A percentile compares a stretch with the other conserved stretches of the same genome.
These are phyloP conservation scores for Megalops cyprinoides DNA, from an alignment of 2,797 vertebrate species.

Conservation along the genomic window DNA sequence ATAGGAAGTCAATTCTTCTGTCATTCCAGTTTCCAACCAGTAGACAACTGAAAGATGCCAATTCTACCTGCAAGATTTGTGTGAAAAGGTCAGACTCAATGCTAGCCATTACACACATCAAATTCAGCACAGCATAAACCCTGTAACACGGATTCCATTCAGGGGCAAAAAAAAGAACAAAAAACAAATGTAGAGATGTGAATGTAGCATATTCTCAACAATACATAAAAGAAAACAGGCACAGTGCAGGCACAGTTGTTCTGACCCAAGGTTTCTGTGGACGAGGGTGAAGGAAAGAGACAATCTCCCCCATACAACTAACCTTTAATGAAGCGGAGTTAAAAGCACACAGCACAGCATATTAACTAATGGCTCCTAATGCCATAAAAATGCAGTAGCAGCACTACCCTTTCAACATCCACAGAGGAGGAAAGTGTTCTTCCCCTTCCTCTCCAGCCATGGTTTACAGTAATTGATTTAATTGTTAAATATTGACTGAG, in stretches of 20 bases:
- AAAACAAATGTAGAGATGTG: constrained; percentile 50
- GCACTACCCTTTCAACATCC: neutral
- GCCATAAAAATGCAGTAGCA: constrained; percentile 49
- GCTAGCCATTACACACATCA: neutral
- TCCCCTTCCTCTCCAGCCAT: neutral
- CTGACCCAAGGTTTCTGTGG: neutral
- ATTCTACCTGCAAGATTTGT: neutral
- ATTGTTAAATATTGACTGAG: neutral
- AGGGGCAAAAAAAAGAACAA: constrained; percentile 31
- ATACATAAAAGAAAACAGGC: constrained; percentile 48
- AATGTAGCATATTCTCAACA: constrained; percentile 58
- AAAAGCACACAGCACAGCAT: constrained; percentile 62
- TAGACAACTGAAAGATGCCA: neutral
- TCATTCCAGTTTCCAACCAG: neutral
- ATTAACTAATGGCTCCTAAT: constrained; percentile 52
- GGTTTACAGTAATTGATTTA: neutral
- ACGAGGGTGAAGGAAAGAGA: constrained; percentile 17
- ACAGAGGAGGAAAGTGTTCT: constrained; percentile 24
- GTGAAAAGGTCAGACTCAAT: neutral
- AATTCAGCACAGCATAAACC: neutral
- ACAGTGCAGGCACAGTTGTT: neutral
- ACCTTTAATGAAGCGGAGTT: constrained; percentile 53
- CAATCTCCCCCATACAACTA: constrained; percentile 19
- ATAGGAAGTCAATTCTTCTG: neutral
- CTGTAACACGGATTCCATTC: constrained; percentile 23